Evolutionary conservation across 2,797 vertebrate genomes (phyloP), one percentile per base, ranked within the genome.

Genomic region (Macropodus opercularis): DNA sequence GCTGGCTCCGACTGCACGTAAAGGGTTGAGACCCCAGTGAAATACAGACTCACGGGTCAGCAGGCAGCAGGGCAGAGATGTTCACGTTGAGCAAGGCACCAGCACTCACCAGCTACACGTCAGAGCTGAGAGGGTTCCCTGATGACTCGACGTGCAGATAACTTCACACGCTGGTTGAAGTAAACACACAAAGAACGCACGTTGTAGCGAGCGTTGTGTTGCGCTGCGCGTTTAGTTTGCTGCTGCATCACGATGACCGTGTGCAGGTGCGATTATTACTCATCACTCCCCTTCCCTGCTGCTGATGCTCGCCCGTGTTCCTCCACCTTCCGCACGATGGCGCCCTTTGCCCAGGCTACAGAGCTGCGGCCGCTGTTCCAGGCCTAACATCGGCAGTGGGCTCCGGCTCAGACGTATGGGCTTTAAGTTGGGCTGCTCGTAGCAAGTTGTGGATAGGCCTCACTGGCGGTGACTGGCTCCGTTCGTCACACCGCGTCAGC

Each of bases 401-500:
- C 65, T 69, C 51, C 63, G 27, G 63, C 24, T 39, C 10, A 72
- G 43, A 62, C 55, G 50, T 32, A 65, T 63, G 54, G 63, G 41
- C 5, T 72, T 80, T 69, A 83, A 76, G 43, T 85, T 80, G 52
- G 43, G 71, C 60, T 61, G 54, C 70, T 51, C 46, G 42, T 8
- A 66, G 58, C 42, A 57, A 78, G 71, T 61, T 58, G 65, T 57
- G 61, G 69, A 75, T 58, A 40, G 51, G 6, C 54, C 72, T 8
- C n/a, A 40, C 64, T 5, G 3, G 35, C 62, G 6, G 50, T 79
- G 82, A 81, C 73, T 65, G 72, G 38, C 60, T 71, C 67, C 47
- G 44, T 78, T 89, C 90, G 90, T 92, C 91, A 92, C 51, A 55
- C 70, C 68, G 88, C 88, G 91, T 93, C 90, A 92, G 80, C 82